These are phyloP conservation scores for Neosilurus hyrtlii DNA, from an alignment of 2,797 vertebrate genomes.

Conservation along the genomic window DNA sequence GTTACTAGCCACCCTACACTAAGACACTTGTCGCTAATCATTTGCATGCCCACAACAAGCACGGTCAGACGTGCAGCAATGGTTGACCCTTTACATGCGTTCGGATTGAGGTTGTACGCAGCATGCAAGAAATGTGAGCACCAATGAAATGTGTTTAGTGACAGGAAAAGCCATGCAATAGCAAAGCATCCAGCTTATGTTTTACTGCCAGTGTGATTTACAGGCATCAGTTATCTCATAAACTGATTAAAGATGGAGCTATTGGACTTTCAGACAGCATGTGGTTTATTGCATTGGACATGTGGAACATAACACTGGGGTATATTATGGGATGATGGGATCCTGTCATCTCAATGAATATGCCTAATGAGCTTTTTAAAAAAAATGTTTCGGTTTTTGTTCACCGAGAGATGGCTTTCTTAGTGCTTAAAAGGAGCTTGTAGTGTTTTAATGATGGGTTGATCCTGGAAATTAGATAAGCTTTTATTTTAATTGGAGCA, in stretches of 20 bases:
- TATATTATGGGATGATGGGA: constrained; percentile 13
- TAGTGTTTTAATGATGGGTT: constrained; percentile 48
- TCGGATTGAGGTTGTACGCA: not conserved
- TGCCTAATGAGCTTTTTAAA: constrained; percentile 27
- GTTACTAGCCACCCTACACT: constrained; percentile 49
- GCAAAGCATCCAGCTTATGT: not conserved
- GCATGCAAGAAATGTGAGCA: constrained; percentile 11
- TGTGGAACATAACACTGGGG: not conserved
- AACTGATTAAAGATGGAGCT: constrained; percentile 27
- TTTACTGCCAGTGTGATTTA: constrained; percentile 7
- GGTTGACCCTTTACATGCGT: constrained; percentile 31
- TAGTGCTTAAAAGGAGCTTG: constrained; percentile 38
- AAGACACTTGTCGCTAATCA: constrained; percentile 37
- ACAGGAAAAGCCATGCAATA: not conserved
- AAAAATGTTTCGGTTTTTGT: not conserved
- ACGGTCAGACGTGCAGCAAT: constrained; percentile 7
- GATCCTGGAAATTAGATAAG: constrained; percentile 51
- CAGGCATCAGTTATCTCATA: constrained; percentile 25
- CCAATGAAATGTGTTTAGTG: not conserved
- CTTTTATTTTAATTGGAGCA: constrained; percentile 52
- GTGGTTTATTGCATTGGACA: constrained; percentile 25
- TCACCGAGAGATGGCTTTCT: not conserved
- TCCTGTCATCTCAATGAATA: constrained; percentile 10
- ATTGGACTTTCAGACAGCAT: not conserved
- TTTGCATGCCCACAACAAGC: constrained; percentile 44